Evolutionary conservation across 2,797 vertebrate genomes (phyloP).

Genomic region (Cichlasoma orientale): DNA sequence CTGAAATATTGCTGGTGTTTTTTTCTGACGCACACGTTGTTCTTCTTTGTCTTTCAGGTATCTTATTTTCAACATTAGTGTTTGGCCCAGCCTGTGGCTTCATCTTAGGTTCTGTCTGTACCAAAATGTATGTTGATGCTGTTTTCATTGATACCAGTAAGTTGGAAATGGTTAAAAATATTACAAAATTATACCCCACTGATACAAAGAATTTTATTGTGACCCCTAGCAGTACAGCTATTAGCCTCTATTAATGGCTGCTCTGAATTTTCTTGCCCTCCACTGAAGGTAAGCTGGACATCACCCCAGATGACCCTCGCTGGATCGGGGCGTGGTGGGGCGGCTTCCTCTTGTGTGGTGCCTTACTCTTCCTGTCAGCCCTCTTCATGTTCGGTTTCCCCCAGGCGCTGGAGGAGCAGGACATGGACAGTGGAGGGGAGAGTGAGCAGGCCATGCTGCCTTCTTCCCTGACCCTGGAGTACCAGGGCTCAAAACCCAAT

Average conservation of each 20-base stretch:
- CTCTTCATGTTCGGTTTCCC: conserved; percentile 99
- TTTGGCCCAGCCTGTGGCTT: conserved; percentile 98
- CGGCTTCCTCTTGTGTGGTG: conserved; percentile 97
- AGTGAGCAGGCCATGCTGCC: conserved; percentile 96
- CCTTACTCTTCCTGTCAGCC: conserved; percentile 97
- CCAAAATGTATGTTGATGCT: conserved; percentile 98
- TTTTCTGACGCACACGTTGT: background rate
- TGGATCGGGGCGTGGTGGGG: conserved; percentile 99
- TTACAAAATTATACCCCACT: background rate
- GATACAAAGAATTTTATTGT: background rate
- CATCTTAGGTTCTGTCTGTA: conserved; percentile 98
- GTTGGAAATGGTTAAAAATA: conserved; percentile 44
- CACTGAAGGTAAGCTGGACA: conserved; percentile 90
- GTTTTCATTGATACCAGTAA: conserved; percentile 98
- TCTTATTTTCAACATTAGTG: conserved; percentile 97
- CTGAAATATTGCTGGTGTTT: background rate
- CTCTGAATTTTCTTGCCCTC: background rate
- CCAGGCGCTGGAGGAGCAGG: conserved; percentile 85
- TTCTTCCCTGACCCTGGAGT: conserved; percentile 79
- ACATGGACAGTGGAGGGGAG: conserved; percentile 81
- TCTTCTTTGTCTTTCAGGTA: conserved; percentile 83
- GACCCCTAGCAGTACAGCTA: background rate
- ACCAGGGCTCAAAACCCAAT: conserved; percentile 88
- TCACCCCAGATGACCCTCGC: conserved; percentile 96
- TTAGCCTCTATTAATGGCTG: background rate